Base-by-base conservation (phyloP, 1,140 invertebrate species). In the Drosophila novamexicana region DNA sequence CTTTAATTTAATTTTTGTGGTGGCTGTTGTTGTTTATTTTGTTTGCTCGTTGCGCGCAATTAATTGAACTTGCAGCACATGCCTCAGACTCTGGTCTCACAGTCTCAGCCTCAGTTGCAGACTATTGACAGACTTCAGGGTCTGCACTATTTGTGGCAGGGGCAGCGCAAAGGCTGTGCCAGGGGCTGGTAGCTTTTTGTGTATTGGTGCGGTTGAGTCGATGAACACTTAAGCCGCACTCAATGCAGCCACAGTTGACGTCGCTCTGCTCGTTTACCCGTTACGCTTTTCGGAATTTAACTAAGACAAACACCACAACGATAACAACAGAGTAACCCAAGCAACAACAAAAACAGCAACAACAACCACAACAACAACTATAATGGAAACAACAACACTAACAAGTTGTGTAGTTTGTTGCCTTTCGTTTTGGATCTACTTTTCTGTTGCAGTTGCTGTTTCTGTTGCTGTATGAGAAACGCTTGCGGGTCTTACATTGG, bases 1-100 rank as follows among this genome's bases (percentile, higher is more conserved):
- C 83, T 90, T 90, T 90, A 90, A 90, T 90, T 90, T 90, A 90
- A 90, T 90, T 90, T 90, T 90, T 90, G 88, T 75, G 88, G 88
- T 86, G 83, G 74, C 79, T 66, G 65, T 58, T 79, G 65, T 67
- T 76, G 79, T 74, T 77, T 68, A 67, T 80, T 69, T 82, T 88
- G 82, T 86, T 80, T 90, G 79, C 79, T 82, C 79, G 79, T 77
- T 90, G 82, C 82, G 88, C 88, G 88, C 88, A 90, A 90, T 90
- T 90, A 90, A 90, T 90, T 90, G 88, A 90, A 90, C 88, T 90
- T 90, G 86, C 82, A 86, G 82, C 77, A 72, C 59, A 68, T 79
- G 59, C 63, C 68, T 42, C 34, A 61, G 70, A 76, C 57, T n/a
- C 72, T 6, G 64, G 29, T 14, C 14, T 14, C 44, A 34, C 68